Base-by-base conservation (phyloP, 2,113 vertebrate genomes). In the Bos taurus region DNA sequence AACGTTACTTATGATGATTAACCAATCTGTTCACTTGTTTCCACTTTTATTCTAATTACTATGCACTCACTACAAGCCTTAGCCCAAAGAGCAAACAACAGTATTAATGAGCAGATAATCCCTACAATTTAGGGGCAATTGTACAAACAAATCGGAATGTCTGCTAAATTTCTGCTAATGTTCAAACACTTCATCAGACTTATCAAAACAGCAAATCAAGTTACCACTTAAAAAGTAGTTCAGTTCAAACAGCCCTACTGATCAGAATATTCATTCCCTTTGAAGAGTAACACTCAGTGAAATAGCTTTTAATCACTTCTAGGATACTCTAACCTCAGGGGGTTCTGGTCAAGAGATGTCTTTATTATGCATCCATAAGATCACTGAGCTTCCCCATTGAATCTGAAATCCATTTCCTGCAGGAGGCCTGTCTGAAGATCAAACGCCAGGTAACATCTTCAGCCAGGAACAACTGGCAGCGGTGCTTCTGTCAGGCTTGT, bases 241-340 rank as follows among this genome's bases (percentile, higher is more conserved):
- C 46, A 50, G 89, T 96, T 94, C 82, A 96, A 96, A 90, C 30
- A 67, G 89, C 40, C 11, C 0, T 8, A 4, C 59, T 84, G 87
- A 80, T 90, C 60, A 64, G 95, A 93, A 92, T 59, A 90, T 84
- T 88, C 91, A 95, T 91, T 94, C 43, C 21, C 95, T 95, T 87
- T 97, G 71, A 96, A 96, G 92, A 93, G 10, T 40, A 93, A 67
- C 74, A 57, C 74, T 94, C 36, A 4, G 91, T 60, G 78, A 86
- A 59, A 96, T 57, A 9, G 82, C 50, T 90, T 98, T 96, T 95
- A 96, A 97, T 97, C 86, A 94, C 87, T 80, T 92, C 89, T 52
- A 88, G 96, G 84, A 88, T 91, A 92, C 90, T 92, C 83, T 88
- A 77, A 96, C 94, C 93, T 94, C 64, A 4, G 86, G 91, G 91